A percentile compares a stretch with the other conserved stretches of the same genome.
phyloP scores from a whole-genome alignment of 1,140 invertebrate species.

The Zaprionus capensis region DNA sequence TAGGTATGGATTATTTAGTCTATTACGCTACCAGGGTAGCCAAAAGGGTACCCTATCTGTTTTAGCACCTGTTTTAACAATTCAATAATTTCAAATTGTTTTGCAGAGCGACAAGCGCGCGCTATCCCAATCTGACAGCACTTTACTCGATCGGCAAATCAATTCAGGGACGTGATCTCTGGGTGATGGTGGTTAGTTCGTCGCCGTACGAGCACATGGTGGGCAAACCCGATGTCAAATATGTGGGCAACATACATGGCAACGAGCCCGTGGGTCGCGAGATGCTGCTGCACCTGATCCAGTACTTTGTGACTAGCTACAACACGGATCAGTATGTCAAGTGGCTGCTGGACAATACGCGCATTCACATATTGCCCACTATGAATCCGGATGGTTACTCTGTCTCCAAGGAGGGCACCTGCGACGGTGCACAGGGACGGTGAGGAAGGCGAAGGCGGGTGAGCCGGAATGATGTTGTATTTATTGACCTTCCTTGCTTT shows the following conservation, averaged over 20 bases:
- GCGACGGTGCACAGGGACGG: conserved; percentile 93
- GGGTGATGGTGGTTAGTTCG: conserved; percentile 97
- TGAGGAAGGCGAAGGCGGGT: conserved; percentile 79
- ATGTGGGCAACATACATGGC: conserved; percentile 96
- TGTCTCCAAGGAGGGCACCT: conserved; percentile 93
- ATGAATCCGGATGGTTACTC: conserved; percentile 97
- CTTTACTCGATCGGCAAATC: conserved; percentile 96
- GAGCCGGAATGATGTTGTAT: background rate
- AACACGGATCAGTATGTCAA: conserved; percentile 91
- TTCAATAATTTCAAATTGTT: background rate
- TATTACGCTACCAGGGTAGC: too few species aligned
- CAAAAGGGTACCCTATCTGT: too few species aligned
- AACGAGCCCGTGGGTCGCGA: conserved; percentile 96
- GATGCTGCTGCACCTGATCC: conserved; percentile 93
- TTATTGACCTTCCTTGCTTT: background rate
- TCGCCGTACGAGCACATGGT: conserved; percentile 96
- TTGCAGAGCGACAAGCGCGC: conserved; percentile 87
- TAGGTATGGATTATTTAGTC: too few species aligned
- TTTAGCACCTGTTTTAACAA: background rate
- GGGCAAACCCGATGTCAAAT: conserved; percentile 96
- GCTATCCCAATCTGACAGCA: conserved; percentile 93
- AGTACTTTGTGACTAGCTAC: conserved; percentile 94
- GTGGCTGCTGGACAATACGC: conserved; percentile 94
- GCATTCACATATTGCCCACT: conserved; percentile 96
- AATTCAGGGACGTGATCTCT: conserved; percentile 95